These are phyloP conservation scores for Melieria picta DNA, from an alignment of 2,888 invertebrate species.

Conservation along the genomic window DNA sequence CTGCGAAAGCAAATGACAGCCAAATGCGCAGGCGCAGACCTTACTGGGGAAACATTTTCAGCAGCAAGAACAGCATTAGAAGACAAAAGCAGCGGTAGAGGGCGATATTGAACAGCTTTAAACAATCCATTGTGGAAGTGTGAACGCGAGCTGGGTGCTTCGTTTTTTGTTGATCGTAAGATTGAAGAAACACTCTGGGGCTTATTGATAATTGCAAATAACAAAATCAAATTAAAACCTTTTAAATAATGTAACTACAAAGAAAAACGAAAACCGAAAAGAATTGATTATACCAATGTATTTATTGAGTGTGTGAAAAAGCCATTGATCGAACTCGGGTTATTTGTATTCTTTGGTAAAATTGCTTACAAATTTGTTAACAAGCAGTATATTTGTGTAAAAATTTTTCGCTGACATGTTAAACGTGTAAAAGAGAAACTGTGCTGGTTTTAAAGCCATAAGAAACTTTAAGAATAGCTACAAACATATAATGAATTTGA, in stretches of 20 bases:
- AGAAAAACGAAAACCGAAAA: background rate
- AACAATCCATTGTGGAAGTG: background rate
- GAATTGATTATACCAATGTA: background rate
- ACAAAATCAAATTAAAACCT: slow-evolving; percentile 1
- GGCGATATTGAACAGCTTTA: too few species aligned
- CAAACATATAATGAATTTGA: background rate
- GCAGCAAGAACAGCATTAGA: background rate
- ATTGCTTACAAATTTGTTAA: too few species aligned
- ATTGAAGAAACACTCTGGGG: background rate
- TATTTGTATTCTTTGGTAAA: too few species aligned
- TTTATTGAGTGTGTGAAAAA: background rate
- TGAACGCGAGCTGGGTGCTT: background rate
- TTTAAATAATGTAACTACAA: background rate
- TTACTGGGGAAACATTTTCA: slow-evolving; percentile 27
- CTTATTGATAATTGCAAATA: slow-evolving; percentile 1
- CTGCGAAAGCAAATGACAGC: slow-evolving; percentile 58
- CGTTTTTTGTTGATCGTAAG: background rate
- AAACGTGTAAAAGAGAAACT: background rate
- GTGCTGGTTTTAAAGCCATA: background rate
- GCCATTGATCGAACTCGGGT: background rate
- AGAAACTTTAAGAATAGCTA: background rate
- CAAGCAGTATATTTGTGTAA: too few species aligned
- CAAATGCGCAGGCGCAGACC: slow-evolving; percentile 23
- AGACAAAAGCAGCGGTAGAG: too few species aligned
- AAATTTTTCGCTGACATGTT: background rate